Evolutionary conservation across 37 sponge, comb jelly and placozoan genomes (phyloP).

Genomic region (Halisarca cf. caerulea): DNA sequence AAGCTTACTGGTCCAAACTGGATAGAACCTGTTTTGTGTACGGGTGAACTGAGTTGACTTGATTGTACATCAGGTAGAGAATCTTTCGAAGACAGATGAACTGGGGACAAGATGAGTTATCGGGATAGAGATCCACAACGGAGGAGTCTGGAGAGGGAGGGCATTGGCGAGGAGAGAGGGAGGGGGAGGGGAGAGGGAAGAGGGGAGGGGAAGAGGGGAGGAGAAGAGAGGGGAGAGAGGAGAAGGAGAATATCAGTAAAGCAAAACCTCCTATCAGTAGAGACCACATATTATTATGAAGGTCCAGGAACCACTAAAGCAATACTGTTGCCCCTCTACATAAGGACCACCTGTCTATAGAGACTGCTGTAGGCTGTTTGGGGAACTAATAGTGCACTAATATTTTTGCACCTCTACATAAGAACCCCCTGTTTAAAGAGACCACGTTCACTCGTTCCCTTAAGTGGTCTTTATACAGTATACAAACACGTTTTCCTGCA

Average conservation of each 20-base stretch:
- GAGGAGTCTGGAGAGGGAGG: conserved; percentile 25
- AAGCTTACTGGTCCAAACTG: conserved; percentile 53
- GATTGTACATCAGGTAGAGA: background rate
- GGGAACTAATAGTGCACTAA: too few species aligned
- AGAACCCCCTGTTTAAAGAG: too few species aligned
- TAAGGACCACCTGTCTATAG: too few species aligned
- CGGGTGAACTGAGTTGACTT: conserved; percentile 49
- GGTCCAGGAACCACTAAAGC: background rate
- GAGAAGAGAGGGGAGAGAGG: background rate
- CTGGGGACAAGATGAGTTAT: conserved; percentile 30
- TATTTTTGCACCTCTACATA: too few species aligned
- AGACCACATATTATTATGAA: background rate
- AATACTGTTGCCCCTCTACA: too few species aligned
- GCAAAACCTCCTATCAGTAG: background rate
- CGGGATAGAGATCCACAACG: conserved; percentile 29
- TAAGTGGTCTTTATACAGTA: too few species aligned
- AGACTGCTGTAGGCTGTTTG: too few species aligned
- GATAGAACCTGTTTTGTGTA: conserved; percentile 63
- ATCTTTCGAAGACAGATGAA: conserved; percentile 30
- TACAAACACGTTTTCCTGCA: too few species aligned
- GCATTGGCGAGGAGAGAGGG: too few species aligned
- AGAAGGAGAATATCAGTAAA: background rate
- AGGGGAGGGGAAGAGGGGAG: background rate
- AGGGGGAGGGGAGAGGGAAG: background rate
- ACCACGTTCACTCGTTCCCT: too few species aligned